A percentile compares a stretch with the other conserved stretches of the same genome.
Conservation (phyloP, 2,797 vertebrate species). For the Austrolebias charrua region DNA sequence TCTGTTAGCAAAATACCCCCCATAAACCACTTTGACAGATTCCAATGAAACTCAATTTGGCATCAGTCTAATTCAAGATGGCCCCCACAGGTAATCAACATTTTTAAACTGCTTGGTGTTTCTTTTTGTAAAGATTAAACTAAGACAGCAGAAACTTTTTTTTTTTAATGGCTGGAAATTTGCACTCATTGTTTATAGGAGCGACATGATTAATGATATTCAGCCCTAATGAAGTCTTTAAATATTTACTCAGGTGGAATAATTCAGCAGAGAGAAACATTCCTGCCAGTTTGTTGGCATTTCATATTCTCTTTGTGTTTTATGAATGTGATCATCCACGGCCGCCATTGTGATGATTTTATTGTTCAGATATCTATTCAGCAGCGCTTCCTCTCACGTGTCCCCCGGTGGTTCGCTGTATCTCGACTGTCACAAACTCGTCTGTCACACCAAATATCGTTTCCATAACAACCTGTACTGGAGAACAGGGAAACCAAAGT, state of each 20-base stretch:
- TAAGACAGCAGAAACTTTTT: not conserved
- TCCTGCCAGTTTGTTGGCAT: constrained; percentile 53
- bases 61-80: too few species aligned
- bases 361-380: constrained; percentile 43
- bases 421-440: constrained; percentile 59
- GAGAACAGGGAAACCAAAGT: constrained; percentile 46
- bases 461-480: constrained; percentile 72
- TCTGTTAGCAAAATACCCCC: too few species aligned
- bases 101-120: too few species aligned
- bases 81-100: too few species aligned
- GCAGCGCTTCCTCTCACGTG: constrained; percentile 35
- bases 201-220: constrained; percentile 32
- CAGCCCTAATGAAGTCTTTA: constrained; percentile 43
- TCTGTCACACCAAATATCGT: constrained; percentile 68
- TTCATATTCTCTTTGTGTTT: constrained; percentile 41
- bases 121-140: too few species aligned
- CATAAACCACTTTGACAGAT: too few species aligned
- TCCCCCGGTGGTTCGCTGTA: constrained; percentile 64
- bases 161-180: constrained; percentile 15
- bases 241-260: constrained; percentile 39
- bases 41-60: too few species aligned
- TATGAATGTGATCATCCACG: constrained; percentile 42
- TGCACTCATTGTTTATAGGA: constrained; percentile 11
- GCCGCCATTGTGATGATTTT: constrained; percentile 22
- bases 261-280: constrained; percentile 40